Evolutionary conservation across 2,113 vertebrate species (phyloP), one percentile per base, ranked within the genome.

Genomic region (Notothenia coriiceps): DNA sequence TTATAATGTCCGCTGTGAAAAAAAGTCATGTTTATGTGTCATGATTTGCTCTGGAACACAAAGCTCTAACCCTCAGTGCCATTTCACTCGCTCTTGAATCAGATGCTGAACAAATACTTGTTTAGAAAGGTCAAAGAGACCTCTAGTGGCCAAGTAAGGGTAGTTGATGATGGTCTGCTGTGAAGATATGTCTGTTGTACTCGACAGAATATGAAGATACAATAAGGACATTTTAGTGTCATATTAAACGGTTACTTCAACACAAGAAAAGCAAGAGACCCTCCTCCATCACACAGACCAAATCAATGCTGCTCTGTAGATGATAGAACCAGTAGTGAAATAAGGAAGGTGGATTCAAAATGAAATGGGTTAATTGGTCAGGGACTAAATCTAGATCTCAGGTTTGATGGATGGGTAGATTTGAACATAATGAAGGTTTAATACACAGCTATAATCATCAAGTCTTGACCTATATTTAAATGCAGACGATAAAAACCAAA

Each of bases 101-200:
- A 40, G 35, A 40, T 40, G 35, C 44, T 44, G 12, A 64, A 51
- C 18, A n/a, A 2, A 57, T 43, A 18, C 11, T n/a, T 33, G 51
- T 61, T 67, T 33, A 10, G 35, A 56, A 11, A 9, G 3, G 49
- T 11, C 2, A 7, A 7, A 59, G 49, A 10, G 81, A 63, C 74
- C 74, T 81, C 81, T 84, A 74, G 81, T 84, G 85, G 77, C n/a
- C 60, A 81, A 25, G 5, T 22, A 8, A 35, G 49, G 15, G 8
- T 12, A 11, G 61, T 46, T 40, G 35, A 40, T 40, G 35, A 40
- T 40, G 7, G 0, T 35, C 29, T 40, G 29, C 33, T 40, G 60
- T 62, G 52, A 6, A 12, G n/a, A 61, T 18, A 44, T 35, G 35
- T 20, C 18, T 13, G 3, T 47, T 8, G 10, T 10, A 14, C 20